Evolutionary conservation across 2,113 vertebrate species (phyloP).

Genomic region (Lycaon pictus): DNA sequence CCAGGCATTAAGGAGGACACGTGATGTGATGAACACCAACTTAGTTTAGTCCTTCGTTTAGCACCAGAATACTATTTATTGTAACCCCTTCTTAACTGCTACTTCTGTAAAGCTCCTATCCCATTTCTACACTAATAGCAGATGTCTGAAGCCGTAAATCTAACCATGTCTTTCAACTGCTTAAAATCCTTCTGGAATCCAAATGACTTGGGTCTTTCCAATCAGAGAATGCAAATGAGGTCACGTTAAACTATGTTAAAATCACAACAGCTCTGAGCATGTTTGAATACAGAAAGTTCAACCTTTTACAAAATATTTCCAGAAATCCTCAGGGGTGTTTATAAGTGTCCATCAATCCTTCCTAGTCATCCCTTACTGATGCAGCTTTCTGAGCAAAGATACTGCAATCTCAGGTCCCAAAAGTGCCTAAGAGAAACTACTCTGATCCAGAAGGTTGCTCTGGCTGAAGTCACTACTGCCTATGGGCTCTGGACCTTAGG

Average conservation of each 20-base stretch:
- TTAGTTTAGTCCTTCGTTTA: constrained; percentile 32
- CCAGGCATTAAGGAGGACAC: too few species aligned
- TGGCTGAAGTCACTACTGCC: not conserved
- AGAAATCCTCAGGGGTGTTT: not conserved
- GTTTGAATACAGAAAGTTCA: not conserved
- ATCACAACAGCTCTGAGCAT: not conserved
- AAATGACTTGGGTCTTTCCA: not conserved
- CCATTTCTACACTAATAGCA: not conserved
- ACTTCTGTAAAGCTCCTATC: not conserved
- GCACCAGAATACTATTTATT: not conserved
- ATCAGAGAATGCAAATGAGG: not conserved
- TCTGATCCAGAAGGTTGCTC: not conserved
- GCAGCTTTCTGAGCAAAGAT: not conserved
- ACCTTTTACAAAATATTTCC: not conserved
- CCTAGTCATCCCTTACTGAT: not conserved
- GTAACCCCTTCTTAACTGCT: not conserved
- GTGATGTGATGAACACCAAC: not conserved
- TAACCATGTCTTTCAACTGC: not conserved
- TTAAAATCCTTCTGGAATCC: not conserved
- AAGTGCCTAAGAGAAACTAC: not conserved
- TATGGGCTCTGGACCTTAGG: not conserved
- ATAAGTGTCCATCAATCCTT: not conserved
- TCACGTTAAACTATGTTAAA: not conserved
- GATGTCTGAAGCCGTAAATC: not conserved
- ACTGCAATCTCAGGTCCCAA: not conserved